Evolutionary conservation across 23 tunicate species (phyloP), one percentile per base, ranked within the genome.

Genomic region (Halocynthia aurantium): DNA sequence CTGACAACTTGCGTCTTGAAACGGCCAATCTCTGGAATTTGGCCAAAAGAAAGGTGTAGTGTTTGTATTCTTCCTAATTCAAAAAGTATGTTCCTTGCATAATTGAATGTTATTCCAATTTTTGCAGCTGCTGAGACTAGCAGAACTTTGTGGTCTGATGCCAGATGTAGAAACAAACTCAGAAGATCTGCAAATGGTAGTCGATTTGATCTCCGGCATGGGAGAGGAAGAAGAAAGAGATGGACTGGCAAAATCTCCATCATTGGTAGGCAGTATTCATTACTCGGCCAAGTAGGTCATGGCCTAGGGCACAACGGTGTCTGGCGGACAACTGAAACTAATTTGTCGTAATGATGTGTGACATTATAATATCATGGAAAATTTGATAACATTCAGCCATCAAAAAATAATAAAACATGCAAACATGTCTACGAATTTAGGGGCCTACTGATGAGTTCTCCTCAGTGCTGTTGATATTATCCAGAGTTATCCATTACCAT

Each of bases 221-320:
- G 92, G 98, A 53, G 88, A 82, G 61, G 92, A 85, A 52, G 92
- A 86, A 71, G 98, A 92, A 58, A 73, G 98, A 50, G 88, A 84
- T 31, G 88, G 90, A 7, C 70, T 57, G 6, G 80, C 70, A 5
- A 74, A 63, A 52, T 70, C 98, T 6, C 88, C 98, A 50, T 67
- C 88, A 6, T 65, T 86, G 85, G 98, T 92, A 20, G 44, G 81
- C 66, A 8, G 15, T 7, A 56, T 64, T 10, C 8, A n/a, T n/a
- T n/a, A n/a, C n/a, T n/a, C n/a, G n/a, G n/a, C n/a, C n/a, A n/a
- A n/a, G n/a, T n/a, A n/a, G n/a, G n/a, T n/a, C n/a, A n/a, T n/a
- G 44, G 44, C 44, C 44, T 31, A 31, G 44, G 44, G 44, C 44
- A 31, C 44, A 31, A 31, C 4, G 44, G 44, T 31, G 44, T 31